These are phyloP conservation scores for Hemichromis elongatus DNA, from an alignment of 2,113 vertebrate genomes.

Conservation along the genomic window DNA sequence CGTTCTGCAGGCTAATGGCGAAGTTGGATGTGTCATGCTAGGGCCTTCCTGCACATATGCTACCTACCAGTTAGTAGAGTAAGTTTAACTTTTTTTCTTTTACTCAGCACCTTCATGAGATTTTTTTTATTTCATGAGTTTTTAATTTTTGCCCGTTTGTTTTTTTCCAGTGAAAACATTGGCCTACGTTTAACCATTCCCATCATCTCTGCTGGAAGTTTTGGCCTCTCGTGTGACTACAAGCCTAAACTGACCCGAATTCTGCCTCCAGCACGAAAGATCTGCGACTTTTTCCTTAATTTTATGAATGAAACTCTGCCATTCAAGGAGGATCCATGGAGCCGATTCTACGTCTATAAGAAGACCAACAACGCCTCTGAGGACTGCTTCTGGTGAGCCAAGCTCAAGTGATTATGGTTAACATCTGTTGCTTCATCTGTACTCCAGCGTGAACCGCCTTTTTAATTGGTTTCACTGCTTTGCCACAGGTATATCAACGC, in stretches of 20 bases:
- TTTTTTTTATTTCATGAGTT: not conserved
- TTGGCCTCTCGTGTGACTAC: slow-evolving; percentile 91
- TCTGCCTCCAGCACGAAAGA: slow-evolving; percentile 88
- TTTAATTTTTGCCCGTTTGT: not conserved
- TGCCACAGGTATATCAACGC: slow-evolving; percentile 89
- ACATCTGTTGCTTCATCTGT: not conserved
- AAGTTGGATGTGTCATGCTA: slow-evolving; percentile 83
- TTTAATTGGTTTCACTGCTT: not conserved
- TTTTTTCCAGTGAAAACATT: slow-evolving; percentile 72
- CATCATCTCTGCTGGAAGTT: slow-evolving; percentile 93
- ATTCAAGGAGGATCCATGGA: slow-evolving; percentile 77
- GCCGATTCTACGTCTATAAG: slow-evolving; percentile 83
- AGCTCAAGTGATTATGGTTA: not conserved
- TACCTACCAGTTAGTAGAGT: slow-evolving; percentile 92
- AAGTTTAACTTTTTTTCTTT: slow-evolving; percentile 64
- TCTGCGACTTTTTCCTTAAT: slow-evolving; percentile 77
- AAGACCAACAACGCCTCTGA: slow-evolving; percentile 64
- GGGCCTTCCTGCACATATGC: slow-evolving; percentile 90
- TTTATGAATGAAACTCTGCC: slow-evolving; percentile 66
- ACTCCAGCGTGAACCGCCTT: not conserved
- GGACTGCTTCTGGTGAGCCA: slow-evolving; percentile 88
- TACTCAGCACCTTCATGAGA: not conserved
- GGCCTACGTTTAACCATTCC: slow-evolving; percentile 80
- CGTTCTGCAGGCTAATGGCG: slow-evolving; percentile 53
- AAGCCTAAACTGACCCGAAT: slow-evolving; percentile 85